phyloP scores from a whole-genome alignment of 1,140 invertebrate species.

The Hylyphantes graminicola region DNA sequence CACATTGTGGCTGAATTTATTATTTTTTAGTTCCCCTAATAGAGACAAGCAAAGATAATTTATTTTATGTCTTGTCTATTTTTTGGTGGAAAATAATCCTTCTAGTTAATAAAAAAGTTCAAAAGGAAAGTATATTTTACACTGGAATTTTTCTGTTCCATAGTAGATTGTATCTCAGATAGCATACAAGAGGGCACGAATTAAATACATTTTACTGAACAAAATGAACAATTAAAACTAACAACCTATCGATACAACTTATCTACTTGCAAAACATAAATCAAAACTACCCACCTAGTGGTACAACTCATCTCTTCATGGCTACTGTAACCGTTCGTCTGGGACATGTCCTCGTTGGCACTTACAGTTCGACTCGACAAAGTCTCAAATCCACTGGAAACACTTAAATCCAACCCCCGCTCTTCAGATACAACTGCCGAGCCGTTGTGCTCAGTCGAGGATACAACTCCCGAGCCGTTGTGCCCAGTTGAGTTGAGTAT shows the following conservation, averaged over 20 bases:
- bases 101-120: no score
- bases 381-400: conserved; percentile 25
- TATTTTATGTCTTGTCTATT: no score
- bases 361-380: conserved; percentile 36
- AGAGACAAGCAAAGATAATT: no score
- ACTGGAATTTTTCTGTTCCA: no score
- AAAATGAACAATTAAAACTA: background rate
- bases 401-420: conserved; percentile 20
- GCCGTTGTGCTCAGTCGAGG: conserved; percentile 17
- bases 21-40: no score
- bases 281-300: conserved; percentile 36
- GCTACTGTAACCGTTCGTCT: conserved; percentile 54
- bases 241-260: background rate
- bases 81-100: no score
- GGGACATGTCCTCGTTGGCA: conserved; percentile 37
- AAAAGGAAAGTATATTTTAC: no score
- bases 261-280: background rate
- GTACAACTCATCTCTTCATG: conserved; percentile 59
- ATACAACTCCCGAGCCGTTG: conserved; percentile 23
- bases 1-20: no score
- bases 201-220: background rate
- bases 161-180: no score
- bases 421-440: conserved; percentile 6
- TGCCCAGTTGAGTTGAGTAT: background rate
- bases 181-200: background rate